Conservation (phyloP, 2,113 vertebrate species). For the Anas platyrhynchos region DNA sequence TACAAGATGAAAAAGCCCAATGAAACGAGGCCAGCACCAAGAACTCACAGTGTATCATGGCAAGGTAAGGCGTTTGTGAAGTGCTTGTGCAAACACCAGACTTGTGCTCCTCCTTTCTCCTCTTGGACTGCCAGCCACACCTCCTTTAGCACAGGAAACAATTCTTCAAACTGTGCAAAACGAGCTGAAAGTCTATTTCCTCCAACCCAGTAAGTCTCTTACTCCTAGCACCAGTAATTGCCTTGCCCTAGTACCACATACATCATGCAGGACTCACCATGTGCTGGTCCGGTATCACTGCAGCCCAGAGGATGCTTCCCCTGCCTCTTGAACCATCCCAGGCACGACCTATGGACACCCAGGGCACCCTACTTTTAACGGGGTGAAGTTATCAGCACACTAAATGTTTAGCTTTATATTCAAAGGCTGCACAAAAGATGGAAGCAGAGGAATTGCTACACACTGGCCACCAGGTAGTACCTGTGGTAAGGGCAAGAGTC, state of each 20-base stretch:
- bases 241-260: neutral
- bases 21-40: neutral
- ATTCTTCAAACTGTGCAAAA: neutral
- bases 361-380: fast-evolving
- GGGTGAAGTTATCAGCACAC: neutral
- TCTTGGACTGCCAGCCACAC: neutral
- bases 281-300: neutral
- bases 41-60: neutral
- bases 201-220: neutral
- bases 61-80: neutral
- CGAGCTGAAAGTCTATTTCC: neutral
- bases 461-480: neutral
- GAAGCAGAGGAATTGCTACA: neutral
- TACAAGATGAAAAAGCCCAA: neutral
- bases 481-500: neutral
- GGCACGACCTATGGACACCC: fast-evolving
- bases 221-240: neutral
- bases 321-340: fast-evolving
- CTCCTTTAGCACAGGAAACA: neutral
- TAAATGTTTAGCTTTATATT: neutral
- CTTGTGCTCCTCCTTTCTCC: neutral
- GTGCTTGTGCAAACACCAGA: neutral
- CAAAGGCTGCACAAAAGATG: too few relatives aligned
- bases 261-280: neutral
- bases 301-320: neutral